Percentiles rank a stretch among this genome's conserved stretches.
phyloP scores from a whole-genome alignment of 2,888 invertebrate species.

The Hydroisotoma schaefferi region DNA sequence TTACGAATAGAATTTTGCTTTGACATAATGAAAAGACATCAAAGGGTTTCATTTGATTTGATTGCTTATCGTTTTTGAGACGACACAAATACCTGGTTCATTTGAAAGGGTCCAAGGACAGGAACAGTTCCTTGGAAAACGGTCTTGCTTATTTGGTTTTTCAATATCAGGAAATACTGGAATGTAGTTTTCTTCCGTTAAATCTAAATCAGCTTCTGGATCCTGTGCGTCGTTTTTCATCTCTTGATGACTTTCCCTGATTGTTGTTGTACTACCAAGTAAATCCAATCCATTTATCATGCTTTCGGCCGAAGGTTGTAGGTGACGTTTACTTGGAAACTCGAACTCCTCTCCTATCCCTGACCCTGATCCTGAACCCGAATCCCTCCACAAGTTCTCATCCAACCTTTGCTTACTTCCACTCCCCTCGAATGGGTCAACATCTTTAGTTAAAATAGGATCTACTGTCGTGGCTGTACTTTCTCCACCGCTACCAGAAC shows the following conservation, averaged over 20 bases:
- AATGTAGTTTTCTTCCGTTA: conserved; percentile 15
- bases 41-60: too few species aligned
- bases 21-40: too few species aligned
- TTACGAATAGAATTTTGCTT: too few species aligned
- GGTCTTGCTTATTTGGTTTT: conserved; percentile 2
- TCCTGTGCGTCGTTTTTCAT: background rate
- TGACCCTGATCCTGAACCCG: conserved; percentile 20
- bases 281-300: background rate
- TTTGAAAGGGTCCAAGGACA: too few species aligned
- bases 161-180: conserved; percentile 10
- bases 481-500: conserved; percentile 3
- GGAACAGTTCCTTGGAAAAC: too few species aligned
- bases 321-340: background rate
- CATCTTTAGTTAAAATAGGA: background rate
- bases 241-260: background rate
- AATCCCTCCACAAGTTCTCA: conserved; percentile 1
- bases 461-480: background rate
- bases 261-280: too few species aligned
- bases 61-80: too few species aligned
- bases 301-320: background rate
- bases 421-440: too few species aligned
- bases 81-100: too few species aligned
- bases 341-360: conserved; percentile 10
- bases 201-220: background rate
- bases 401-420: conserved; percentile 4